A percentile compares a stretch with the other conserved stretches of the same genome.
phyloP scores from a whole-genome alignment of 2,888 invertebrate genomes.

The Pachliopta kotzebuea region DNA sequence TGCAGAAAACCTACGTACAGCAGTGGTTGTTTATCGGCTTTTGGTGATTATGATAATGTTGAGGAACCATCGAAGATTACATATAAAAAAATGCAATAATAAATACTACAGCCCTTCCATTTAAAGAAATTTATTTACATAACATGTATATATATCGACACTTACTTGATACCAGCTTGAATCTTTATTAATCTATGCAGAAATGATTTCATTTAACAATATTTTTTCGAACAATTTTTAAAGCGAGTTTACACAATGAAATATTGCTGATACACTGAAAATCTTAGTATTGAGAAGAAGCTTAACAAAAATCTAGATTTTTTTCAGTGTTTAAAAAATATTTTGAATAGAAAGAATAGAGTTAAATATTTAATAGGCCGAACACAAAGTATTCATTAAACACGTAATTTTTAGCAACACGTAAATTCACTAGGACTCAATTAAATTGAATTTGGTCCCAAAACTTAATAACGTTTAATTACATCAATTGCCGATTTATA shows the following conservation, averaged over 20 bases:
- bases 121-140: slow-evolving; percentile 2
- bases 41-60: too few relatives aligned
- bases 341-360: neutral
- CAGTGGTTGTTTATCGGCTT: too few relatives aligned
- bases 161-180: neutral
- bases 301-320: too few relatives aligned
- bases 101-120: neutral
- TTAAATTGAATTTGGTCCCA: slow-evolving; percentile 28
- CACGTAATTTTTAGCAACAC: neutral
- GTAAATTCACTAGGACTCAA: slow-evolving; percentile 18
- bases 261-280: neutral
- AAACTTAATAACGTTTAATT: slow-evolving; percentile 23
- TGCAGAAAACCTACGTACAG: too few relatives aligned
- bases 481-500: slow-evolving; percentile 12
- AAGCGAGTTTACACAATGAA: neutral
- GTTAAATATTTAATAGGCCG: neutral
- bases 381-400: neutral
- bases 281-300: neutral
- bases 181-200: neutral
- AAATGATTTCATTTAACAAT: neutral
- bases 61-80: too few relatives aligned
- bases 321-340: too few relatives aligned
- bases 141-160: neutral
- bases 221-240: neutral
- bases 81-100: too few relatives aligned